phyloP scores from a whole-genome alignment of 2,797 vertebrate species.

The Antrozous pallidus region DNA sequence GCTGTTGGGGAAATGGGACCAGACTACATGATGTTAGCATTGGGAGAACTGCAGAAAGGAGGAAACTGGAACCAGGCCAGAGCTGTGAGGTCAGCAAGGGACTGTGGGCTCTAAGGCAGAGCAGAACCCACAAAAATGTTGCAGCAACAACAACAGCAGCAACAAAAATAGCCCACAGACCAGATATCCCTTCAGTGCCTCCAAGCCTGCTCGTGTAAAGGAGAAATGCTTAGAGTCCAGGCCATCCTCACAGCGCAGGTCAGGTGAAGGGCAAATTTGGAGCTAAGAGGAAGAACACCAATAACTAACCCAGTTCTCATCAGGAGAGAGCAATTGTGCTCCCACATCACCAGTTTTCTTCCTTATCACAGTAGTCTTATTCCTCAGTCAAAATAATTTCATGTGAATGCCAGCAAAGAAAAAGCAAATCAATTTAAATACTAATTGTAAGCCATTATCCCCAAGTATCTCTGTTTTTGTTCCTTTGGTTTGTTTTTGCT shows the following conservation, averaged over 20 bases:
- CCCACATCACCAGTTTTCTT: background rate
- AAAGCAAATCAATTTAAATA: background rate
- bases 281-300: background rate
- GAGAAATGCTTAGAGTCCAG: background rate
- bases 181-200: background rate
- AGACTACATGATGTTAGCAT: accelerated
- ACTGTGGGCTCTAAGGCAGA: background rate
- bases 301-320: background rate
- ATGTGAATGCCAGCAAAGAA: background rate
- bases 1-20: background rate
- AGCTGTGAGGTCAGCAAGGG: background rate
- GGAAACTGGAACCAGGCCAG: background rate
- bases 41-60: background rate
- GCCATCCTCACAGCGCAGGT: background rate
- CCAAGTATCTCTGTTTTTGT: background rate
- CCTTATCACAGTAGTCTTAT: background rate
- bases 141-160: background rate
- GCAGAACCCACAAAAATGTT: background rate
- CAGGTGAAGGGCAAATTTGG: too few relatives aligned
- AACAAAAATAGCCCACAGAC: background rate
- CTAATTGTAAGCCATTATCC: background rate
- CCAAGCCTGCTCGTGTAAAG: background rate
- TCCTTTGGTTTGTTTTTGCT: background rate
- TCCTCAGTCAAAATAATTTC: background rate
- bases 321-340: background rate